These are phyloP conservation scores for Neomonachus schauinslandi DNA, from an alignment of 2,113 vertebrate species.

Conservation along the genomic window DNA sequence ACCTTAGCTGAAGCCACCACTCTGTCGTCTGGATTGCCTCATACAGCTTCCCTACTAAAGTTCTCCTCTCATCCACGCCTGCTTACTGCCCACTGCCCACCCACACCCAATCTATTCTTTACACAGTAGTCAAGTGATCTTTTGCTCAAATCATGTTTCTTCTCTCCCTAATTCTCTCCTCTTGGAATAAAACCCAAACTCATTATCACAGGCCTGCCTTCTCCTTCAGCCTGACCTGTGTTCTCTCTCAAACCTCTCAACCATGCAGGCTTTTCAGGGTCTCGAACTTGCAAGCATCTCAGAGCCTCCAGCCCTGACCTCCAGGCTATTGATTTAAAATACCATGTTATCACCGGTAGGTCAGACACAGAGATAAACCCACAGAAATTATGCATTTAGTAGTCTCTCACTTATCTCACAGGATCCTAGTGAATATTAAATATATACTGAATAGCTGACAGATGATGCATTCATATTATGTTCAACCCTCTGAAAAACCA, in stretches of 20 bases:
- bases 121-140: neutral
- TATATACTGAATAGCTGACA: neutral
- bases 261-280: neutral
- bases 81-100: neutral
- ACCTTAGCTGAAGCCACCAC: neutral
- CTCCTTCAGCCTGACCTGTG: neutral
- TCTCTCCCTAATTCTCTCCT: neutral
- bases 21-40: neutral
- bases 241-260: neutral
- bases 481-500: neutral
- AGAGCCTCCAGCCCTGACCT: neutral
- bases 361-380: neutral
- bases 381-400: neutral
- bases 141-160: neutral
- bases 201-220: neutral
- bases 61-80: neutral
- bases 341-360: neutral
- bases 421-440: neutral
- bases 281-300: neutral
- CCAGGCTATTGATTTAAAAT: neutral
- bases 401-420: neutral
- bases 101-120: neutral
- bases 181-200: neutral
- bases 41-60: neutral
- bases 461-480: neutral